phyloP scores from a whole-genome alignment of 1,140 invertebrate species.

The Eriosoma lanigerum region DNA sequence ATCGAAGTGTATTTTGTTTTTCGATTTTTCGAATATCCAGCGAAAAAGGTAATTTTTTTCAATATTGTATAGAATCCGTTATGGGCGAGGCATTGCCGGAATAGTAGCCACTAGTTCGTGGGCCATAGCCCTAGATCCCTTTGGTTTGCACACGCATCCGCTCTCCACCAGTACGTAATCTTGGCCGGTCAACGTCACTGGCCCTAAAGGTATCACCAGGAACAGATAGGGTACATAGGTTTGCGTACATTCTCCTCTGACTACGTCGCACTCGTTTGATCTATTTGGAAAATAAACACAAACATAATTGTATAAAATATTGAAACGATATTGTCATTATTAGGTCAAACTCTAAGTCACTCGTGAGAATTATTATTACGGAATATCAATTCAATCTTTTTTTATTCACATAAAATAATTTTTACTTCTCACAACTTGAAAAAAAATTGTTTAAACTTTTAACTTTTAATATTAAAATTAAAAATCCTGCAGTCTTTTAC shows the following conservation, averaged over 20 bases:
- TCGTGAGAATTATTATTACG: no score
- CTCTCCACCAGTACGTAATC: constrained; percentile 91
- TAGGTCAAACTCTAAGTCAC: no score
- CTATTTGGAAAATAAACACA: constrained; percentile 60
- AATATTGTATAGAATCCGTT: no score
- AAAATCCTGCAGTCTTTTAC: no score
- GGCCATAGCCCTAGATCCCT: constrained; percentile 63
- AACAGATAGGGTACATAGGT: constrained; percentile 90
- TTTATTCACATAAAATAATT: no score
- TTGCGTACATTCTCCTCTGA: constrained; percentile 85
- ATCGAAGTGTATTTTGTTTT: not conserved
- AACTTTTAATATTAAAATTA: no score
- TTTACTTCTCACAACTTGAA: no score
- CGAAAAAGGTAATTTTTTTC: not conserved
- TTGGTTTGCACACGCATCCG: constrained; percentile 86
- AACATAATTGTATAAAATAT: no score
- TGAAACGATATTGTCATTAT: no score
- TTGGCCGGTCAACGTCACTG: constrained; percentile 85
- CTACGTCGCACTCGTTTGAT: constrained; percentile 81
- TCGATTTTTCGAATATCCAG: not conserved
- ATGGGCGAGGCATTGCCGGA: constrained; percentile 38
- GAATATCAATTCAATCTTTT: no score
- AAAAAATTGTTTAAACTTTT: no score
- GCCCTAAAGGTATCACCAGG: constrained; percentile 84
- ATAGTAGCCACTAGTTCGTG: constrained; percentile 38